Conservation (phyloP, 2,888 invertebrate genomes). For the Ophion ellenae region DNA sequence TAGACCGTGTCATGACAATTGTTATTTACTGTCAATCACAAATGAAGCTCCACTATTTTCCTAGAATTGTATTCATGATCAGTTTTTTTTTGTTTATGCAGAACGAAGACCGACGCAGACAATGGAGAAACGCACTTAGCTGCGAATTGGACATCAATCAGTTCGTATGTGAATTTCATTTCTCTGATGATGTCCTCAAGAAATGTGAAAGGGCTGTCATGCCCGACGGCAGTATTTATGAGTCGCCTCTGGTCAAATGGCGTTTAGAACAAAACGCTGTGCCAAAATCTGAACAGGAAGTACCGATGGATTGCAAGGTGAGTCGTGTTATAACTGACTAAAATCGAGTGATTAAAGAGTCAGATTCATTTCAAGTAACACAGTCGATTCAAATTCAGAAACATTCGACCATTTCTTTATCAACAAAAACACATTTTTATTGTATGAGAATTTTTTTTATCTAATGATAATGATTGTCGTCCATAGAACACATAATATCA, state of each 20-base stretch:
- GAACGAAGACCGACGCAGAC: neutral
- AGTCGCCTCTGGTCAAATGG: conserved; percentile 9
- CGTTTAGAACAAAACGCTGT: neutral
- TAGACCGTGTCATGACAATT: too few species aligned
- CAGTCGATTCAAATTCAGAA: neutral
- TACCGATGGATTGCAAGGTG: conserved; percentile 12
- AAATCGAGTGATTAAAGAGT: too few species aligned
- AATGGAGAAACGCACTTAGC: neutral
- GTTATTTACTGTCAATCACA: too few species aligned
- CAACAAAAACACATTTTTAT: too few species aligned
- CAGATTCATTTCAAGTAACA: too few species aligned
- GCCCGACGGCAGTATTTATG: neutral
- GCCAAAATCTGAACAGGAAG: neutral
- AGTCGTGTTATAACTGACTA: neutral
- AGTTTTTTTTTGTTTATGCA: too few species aligned
- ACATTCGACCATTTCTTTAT: neutral
- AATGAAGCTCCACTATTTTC: too few species aligned
- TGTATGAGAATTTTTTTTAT: too few species aligned
- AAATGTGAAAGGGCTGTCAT: neutral
- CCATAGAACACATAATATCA: too few species aligned
- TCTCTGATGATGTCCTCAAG: neutral
- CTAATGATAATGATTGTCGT: too few species aligned
- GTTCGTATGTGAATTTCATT: conserved; percentile 3
- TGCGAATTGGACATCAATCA: neutral
- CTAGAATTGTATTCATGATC: too few species aligned